A percentile compares a stretch with the other conserved stretches of the same genome.
These are phyloP conservation scores for Otus sunia DNA, from an alignment of 2,113 vertebrate species.

Conservation along the genomic window DNA sequence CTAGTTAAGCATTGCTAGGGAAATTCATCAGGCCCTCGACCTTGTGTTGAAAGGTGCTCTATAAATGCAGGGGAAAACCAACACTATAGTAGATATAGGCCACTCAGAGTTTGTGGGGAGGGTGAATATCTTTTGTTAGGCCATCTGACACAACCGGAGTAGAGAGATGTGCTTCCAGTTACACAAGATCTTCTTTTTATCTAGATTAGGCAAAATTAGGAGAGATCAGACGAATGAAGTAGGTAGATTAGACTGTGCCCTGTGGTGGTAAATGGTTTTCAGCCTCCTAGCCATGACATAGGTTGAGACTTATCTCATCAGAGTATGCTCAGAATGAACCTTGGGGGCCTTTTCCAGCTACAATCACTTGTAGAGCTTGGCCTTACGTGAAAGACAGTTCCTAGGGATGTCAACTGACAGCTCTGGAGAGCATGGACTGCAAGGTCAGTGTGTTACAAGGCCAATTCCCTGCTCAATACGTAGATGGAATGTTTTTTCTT, in stretches of 20 bases:
- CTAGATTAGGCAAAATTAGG: conserved; percentile 12
- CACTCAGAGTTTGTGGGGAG: neutral
- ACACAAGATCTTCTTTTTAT: neutral
- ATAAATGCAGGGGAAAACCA: neutral
- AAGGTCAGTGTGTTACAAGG: neutral
- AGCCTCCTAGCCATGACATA: neutral
- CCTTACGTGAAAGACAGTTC: neutral
- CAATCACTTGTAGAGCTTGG: neutral
- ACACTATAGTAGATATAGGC: neutral
- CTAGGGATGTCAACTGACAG: neutral
- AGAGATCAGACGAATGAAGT: conserved; percentile 13
- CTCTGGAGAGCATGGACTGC: neutral
- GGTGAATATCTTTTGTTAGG: neutral
- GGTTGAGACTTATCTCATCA: conserved; percentile 11
- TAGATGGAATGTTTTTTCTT: neutral
- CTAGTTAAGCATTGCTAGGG: neutral
- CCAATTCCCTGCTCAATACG: fast-evolving
- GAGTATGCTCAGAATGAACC: conserved; percentile 41
- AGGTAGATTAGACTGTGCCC: conserved; percentile 4
- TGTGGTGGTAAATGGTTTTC: neutral
- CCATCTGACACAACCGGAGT: neutral
- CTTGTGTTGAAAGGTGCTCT: neutral
- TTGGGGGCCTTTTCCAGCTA: neutral
- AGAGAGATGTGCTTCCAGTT: neutral
- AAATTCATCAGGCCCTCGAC: neutral